Conservation (phyloP, 2,113 vertebrate genomes). For the Percopsis transmontana region DNA sequence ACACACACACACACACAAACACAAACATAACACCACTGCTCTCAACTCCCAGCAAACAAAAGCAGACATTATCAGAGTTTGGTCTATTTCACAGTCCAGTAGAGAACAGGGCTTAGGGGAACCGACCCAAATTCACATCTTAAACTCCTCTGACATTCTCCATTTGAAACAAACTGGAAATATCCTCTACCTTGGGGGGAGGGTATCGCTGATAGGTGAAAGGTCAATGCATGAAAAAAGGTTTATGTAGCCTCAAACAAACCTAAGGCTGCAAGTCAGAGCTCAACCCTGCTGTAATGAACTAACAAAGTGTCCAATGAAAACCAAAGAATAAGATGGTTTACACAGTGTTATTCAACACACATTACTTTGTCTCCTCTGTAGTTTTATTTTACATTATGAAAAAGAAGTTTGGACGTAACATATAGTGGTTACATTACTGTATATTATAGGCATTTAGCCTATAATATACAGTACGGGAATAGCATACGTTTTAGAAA, state of each 20-base stretch:
- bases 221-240: conserved; percentile 18
- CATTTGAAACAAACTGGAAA: conserved; percentile 25
- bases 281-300: conserved; percentile 6
- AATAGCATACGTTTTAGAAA: no score
- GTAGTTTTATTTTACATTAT: no score
- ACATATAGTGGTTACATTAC: no score
- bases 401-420: no score
- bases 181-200: conserved; percentile 12
- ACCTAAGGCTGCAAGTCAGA: background rate
- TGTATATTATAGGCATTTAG: no score
- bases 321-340: background rate
- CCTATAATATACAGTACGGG: no score
- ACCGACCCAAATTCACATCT: conserved; percentile 21
- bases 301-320: conserved; percentile 15
- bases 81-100: conserved; percentile 33
- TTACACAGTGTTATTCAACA: background rate
- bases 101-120: conserved; percentile 20
- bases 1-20: background rate
- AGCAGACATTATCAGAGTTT: background rate
- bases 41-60: conserved; percentile 8
- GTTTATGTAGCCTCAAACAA: conserved; percentile 7
- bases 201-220: conserved; percentile 46
- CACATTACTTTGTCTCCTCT: background rate
- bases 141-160: conserved; percentile 41
- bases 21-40: background rate